Percentiles rank a stretch among this genome's conserved stretches.
Evolutionary conservation across 1,140 invertebrate genomes (phyloP).

Genomic region (Panonychus citri): DNA sequence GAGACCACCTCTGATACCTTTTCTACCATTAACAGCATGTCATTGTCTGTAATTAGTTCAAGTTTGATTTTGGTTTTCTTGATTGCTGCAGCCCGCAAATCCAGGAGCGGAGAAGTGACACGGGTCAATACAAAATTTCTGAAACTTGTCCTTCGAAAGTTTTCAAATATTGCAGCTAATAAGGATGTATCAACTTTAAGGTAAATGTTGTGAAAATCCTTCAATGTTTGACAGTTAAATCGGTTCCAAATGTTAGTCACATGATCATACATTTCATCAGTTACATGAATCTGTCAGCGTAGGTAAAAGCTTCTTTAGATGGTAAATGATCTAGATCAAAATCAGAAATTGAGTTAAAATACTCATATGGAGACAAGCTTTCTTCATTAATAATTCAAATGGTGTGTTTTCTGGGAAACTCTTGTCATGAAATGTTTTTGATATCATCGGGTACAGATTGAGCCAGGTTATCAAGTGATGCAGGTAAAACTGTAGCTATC

Average conservation of each 20-base stretch:
- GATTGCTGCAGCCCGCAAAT: too few species aligned
- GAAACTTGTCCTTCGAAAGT: neutral
- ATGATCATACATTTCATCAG: neutral
- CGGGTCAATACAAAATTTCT: too few species aligned
- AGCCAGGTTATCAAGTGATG: neutral
- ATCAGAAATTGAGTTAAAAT: too few species aligned
- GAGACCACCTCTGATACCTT: conserved; percentile 8
- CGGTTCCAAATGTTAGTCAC: neutral
- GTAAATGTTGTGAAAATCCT: neutral
- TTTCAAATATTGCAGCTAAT: neutral
- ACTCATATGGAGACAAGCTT: too few species aligned
- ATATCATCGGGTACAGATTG: too few species aligned
- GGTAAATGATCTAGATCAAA: neutral
- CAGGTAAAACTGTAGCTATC: neutral
- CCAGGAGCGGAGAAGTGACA: too few species aligned
- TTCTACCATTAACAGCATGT: conserved; percentile 18
- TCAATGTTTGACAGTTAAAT: neutral
- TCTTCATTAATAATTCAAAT: too few species aligned
- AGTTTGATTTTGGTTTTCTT: too few species aligned
- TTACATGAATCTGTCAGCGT: neutral
- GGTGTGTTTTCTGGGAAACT: too few species aligned
- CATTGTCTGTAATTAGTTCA: neutral
- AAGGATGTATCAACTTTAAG: neutral
- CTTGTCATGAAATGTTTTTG: too few species aligned
- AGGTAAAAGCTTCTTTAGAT: neutral